Evolutionary conservation across 2,888 invertebrate genomes (phyloP).

Genomic region (Dichetophora obliterata): DNA sequence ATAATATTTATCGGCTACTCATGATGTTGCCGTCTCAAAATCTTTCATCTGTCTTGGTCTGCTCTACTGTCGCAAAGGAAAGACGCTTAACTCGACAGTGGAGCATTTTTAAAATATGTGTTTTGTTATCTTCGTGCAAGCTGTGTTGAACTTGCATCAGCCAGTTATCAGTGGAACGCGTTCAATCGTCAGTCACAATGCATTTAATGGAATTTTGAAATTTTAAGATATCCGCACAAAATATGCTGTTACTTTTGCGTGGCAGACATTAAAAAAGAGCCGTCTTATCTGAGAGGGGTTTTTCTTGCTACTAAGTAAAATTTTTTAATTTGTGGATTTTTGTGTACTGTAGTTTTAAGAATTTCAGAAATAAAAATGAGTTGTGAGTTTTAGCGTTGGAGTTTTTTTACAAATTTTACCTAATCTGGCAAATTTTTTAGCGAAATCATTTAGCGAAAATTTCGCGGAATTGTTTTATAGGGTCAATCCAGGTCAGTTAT

Average conservation of each 20-base stretch:
- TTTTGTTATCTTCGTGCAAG: background rate
- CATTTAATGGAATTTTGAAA: background rate
- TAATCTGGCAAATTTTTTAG: too few species aligned
- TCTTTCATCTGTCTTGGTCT: background rate
- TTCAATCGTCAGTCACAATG: background rate
- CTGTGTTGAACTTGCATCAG: constrained; percentile 24
- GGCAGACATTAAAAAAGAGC: background rate
- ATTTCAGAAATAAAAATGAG: too few species aligned
- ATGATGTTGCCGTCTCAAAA: background rate
- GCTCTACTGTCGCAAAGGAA: background rate
- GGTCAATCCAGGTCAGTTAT: too few species aligned
- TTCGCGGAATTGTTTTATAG: too few species aligned
- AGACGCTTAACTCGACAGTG: background rate
- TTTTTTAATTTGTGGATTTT: background rate
- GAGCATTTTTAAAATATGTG: too few species aligned
- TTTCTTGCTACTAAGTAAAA: background rate
- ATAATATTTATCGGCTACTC: background rate
- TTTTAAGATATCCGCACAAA: background rate
- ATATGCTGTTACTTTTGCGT: background rate
- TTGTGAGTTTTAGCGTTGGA: too few species aligned
- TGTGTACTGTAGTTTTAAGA: too few species aligned
- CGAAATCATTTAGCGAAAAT: too few species aligned
- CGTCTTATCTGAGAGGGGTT: background rate
- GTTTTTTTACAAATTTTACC: too few species aligned
- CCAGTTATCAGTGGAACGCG: background rate